Conservation (phyloP, 1,140 invertebrate genomes). For the Drosophila insularis region DNA sequence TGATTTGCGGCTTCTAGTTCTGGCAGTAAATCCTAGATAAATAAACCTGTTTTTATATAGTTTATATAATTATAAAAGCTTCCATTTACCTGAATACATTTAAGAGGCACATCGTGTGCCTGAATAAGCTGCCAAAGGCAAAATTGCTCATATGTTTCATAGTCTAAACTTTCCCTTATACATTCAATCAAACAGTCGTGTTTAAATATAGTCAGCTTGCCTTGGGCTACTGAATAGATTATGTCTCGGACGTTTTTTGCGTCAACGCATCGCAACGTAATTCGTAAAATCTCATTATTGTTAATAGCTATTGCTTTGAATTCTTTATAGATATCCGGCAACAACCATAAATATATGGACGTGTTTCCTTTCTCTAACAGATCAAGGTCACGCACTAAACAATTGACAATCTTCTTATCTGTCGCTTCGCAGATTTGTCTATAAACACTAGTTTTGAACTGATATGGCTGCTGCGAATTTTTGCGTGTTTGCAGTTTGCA, state of each 20-base stretch:
- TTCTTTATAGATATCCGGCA: slow-evolving; percentile 95
- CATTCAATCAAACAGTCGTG: slow-evolving; percentile 88
- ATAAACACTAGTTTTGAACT: slow-evolving; percentile 92
- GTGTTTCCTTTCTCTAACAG: slow-evolving; percentile 95
- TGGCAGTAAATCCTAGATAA: slow-evolving; percentile 86
- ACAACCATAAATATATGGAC: slow-evolving; percentile 92
- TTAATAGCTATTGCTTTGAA: slow-evolving; percentile 94
- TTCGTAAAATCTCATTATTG: slow-evolving; percentile 92
- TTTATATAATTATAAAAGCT: neutral
- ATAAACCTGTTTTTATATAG: neutral
- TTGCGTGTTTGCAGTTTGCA: slow-evolving; percentile 82
- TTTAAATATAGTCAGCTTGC: slow-evolving; percentile 91
- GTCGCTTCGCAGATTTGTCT: slow-evolving; percentile 92
- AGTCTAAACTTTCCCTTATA: slow-evolving; percentile 92
- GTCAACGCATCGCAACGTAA: slow-evolving; percentile 94
- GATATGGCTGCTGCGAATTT: slow-evolving; percentile 84
- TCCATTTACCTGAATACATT: slow-evolving; percentile 90
- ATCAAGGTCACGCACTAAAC: slow-evolving; percentile 86
- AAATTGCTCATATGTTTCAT: slow-evolving; percentile 98
- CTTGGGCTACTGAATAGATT: slow-evolving; percentile 94
- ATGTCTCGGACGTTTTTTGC: slow-evolving; percentile 94
- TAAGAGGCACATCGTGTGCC: slow-evolving; percentile 95
- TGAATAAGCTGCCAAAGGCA: slow-evolving; percentile 97
- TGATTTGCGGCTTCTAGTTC: slow-evolving; percentile 94
- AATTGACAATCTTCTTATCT: slow-evolving; percentile 87